These are phyloP conservation scores for Megaustenia siamemsis DNA, from an alignment of 2,888 invertebrate species.

Conservation along the genomic window DNA sequence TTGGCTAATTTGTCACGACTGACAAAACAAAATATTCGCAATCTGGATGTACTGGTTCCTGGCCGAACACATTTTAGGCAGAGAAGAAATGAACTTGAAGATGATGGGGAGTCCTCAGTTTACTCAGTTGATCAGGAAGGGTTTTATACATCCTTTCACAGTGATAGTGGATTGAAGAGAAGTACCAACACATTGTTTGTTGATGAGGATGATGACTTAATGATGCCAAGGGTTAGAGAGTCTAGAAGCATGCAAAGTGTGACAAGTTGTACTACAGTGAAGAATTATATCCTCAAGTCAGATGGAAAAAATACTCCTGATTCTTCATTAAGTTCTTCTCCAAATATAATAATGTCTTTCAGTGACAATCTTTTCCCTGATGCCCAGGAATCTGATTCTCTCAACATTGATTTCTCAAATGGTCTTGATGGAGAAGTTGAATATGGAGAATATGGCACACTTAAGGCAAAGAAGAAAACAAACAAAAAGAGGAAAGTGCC, in stretches of 20 bases:
- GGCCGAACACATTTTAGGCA: constrained; percentile 53
- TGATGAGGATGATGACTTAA: constrained; percentile 64
- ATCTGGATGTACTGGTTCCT: constrained; percentile 70
- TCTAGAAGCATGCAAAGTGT: constrained; percentile 66
- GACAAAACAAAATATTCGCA: constrained; percentile 71
- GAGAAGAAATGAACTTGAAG: constrained; percentile 53
- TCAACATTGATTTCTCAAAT: constrained; percentile 26
- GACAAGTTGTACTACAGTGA: constrained; percentile 61
- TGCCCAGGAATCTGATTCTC: background rate
- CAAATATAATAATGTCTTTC: background rate
- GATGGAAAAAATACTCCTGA: background rate
- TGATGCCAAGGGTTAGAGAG: constrained; percentile 63
- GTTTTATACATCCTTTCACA: constrained; percentile 97
- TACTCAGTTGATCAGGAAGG: constrained; percentile 98
- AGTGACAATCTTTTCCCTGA: background rate
- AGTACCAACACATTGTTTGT: constrained; percentile 67
- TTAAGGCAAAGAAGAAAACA: constrained; percentile 48
- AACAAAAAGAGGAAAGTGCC: constrained; percentile 33
- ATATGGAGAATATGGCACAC: constrained; percentile 41
- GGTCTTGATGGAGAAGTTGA: constrained; percentile 14
- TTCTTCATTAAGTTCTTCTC: background rate
- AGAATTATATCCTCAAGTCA: constrained; percentile 69
- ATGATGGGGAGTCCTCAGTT: constrained; percentile 84
- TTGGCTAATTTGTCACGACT: constrained; percentile 65
- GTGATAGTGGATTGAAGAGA: constrained; percentile 90